Conservation (phyloP, 64 coral and sea anemone species). For the Stichodactyla mertensii region DNA sequence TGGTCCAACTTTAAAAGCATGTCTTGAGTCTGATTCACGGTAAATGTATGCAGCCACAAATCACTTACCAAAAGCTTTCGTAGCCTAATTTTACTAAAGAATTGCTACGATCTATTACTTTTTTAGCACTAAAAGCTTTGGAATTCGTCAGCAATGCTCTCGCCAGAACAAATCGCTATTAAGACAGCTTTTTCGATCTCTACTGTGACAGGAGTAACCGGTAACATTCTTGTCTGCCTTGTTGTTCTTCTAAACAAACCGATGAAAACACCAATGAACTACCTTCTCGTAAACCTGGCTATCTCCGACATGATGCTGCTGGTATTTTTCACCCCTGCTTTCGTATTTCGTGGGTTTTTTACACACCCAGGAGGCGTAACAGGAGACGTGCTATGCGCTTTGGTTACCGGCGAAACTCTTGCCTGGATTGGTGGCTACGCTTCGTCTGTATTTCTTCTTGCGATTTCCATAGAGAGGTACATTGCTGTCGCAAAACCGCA, state of each 20-base stretch:
- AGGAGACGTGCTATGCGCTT: neutral
- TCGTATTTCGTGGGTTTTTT: neutral
- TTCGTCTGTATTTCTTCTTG: neutral
- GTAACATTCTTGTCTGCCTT: conserved; percentile 40
- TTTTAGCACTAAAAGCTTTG: neutral
- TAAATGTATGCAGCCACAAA: too few species aligned
- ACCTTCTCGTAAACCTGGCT: conserved; percentile 22
- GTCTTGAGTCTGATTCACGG: too few species aligned
- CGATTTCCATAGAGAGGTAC: conserved; percentile 25
- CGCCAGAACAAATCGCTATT: neutral
- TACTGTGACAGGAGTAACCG: neutral
- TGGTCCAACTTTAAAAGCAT: neutral
- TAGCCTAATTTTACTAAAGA: too few species aligned
- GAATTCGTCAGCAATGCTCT: neutral
- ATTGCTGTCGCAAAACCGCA: neutral
- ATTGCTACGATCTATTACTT: neutral
- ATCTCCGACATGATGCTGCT: neutral
- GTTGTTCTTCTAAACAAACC: conserved; percentile 1
- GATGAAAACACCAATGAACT: conserved; percentile 30
- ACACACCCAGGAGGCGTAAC: neutral
- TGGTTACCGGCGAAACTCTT: neutral
- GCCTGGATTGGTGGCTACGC: neutral
- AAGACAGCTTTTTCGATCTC: conserved; percentile 24
- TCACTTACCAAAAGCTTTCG: too few species aligned
- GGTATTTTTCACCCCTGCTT: neutral